Base-by-base conservation (phyloP, 2,888 invertebrate genomes). In the Liopterus haemorrhoidalis region DNA sequence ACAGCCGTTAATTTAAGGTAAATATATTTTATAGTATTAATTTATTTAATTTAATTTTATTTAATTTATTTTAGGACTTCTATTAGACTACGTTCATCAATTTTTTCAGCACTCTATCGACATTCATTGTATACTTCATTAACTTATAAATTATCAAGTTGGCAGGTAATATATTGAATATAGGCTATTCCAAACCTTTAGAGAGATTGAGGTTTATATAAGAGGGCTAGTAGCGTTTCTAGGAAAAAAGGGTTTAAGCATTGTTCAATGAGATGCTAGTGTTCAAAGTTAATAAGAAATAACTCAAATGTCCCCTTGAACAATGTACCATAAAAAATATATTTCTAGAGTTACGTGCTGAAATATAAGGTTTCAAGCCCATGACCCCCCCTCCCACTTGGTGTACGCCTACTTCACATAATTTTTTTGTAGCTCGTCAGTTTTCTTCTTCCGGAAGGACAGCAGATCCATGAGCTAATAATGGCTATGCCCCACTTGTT, bases 361-460 rank as follows among this genome's bases (percentile, higher is more conserved):
- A n/a, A n/a, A n/a, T n/a, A n/a, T n/a, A n/a, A n/a, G n/a, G n/a
- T n/a, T n/a, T n/a, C 11, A 12, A 21, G 6, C n/a, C n/a, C n/a
- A n/a, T n/a, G n/a, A n/a, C n/a, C n/a, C n/a, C n/a, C n/a, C n/a
- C n/a, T n/a, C n/a, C n/a, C n/a, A n/a, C n/a, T n/a, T n/a, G n/a
- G n/a, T n/a, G n/a, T n/a, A n/a, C n/a, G n/a, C n/a, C n/a, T n/a
- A n/a, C n/a, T n/a, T n/a, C n/a, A n/a, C n/a, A n/a, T n/a, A n/a
- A 36, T 14, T 19, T 35, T 12, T 24, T 66, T 67, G 35, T 58
- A 78, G 77, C 53, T 78, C 18, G 69, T 74, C 37, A 76, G 75
- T 57, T 61, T 78, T 47, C 73, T 77, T 55, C 70, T 73, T 24
- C 73, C 71, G 53, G 78, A 78, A 53, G 70, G 73, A 24, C 69